Percentiles rank a stretch among this genome's conserved stretches.
Evolutionary conservation across 2,113 vertebrate genomes (phyloP).

Genomic region (Baryphthengus martii): DNA sequence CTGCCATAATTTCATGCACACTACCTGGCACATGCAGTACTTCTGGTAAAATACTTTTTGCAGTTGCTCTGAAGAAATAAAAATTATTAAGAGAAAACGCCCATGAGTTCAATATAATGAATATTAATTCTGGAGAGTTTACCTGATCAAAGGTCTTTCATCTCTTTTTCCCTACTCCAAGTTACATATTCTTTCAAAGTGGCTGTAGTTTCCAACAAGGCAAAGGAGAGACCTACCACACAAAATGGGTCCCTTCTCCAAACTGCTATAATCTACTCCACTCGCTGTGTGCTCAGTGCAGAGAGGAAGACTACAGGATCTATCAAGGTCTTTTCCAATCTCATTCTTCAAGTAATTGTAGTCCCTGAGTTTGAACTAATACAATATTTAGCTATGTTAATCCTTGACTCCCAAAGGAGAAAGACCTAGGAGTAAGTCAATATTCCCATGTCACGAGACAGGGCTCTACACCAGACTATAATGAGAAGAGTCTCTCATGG

Average conservation of each 20-base stretch:
- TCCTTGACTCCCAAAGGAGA: neutral
- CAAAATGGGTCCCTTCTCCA: neutral
- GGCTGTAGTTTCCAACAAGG: neutral
- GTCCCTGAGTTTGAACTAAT: neutral
- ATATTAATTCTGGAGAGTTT: neutral
- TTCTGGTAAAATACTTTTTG: neutral
- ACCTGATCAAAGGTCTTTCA: neutral
- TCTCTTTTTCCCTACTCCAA: neutral
- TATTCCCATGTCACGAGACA: neutral
- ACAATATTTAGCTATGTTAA: neutral
- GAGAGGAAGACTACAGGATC: neutral
- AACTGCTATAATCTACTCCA: neutral
- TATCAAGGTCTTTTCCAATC: neutral
- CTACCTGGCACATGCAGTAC: neutral
- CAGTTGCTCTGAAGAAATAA: neutral
- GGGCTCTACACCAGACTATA: neutral
- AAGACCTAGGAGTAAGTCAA: neutral
- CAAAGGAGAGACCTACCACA: neutral
- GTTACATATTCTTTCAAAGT: neutral
- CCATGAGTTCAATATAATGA: neutral
- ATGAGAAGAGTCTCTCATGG: neutral
- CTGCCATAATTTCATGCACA: neutral
- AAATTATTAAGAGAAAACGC: neutral
- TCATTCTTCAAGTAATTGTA: neutral
- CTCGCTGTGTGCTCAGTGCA: neutral